phyloP scores from a whole-genome alignment of 1,140 invertebrate species.

The Samia ricini region DNA sequence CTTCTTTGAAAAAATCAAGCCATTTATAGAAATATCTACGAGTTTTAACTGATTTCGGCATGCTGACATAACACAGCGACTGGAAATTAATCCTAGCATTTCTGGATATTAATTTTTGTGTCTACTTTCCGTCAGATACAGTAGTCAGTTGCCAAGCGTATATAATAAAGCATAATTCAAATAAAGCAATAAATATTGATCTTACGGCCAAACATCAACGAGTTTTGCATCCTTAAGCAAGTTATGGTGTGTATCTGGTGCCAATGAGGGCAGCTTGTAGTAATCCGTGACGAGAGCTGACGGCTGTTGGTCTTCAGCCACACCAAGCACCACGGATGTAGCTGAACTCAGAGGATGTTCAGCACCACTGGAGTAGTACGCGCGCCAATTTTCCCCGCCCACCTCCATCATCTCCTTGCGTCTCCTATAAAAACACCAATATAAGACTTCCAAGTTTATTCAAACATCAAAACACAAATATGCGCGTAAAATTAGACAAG shows the following conservation, averaged over 20 bases:
- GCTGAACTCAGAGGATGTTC: slow-evolving; percentile 62
- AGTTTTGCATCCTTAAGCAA: slow-evolving; percentile 66
- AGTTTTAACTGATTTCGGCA: neutral
- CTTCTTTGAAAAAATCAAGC: neutral
- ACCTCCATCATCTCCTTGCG: slow-evolving; percentile 74
- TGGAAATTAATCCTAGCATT: neutral
- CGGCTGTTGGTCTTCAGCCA: slow-evolving; percentile 50
- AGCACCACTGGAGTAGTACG: slow-evolving; percentile 60
- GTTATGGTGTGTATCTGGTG: slow-evolving; percentile 59
- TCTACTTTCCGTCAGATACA: too few species aligned
- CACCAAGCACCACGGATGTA: slow-evolving; percentile 57
- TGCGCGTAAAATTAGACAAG: neutral
- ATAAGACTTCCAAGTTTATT: neutral
- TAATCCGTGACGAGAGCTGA: slow-evolving; percentile 67
- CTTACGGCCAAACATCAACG: slow-evolving; percentile 70
- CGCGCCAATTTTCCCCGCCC: slow-evolving; percentile 63
- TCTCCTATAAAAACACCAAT: slow-evolving; percentile 50
- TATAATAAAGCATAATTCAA: too few species aligned
- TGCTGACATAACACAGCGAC: neutral
- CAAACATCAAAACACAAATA: neutral
- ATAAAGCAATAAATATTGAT: neutral
- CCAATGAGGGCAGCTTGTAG: slow-evolving; percentile 72
- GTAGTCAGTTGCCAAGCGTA: too few species aligned
- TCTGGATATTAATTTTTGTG: too few species aligned
- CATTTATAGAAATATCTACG: neutral